These are phyloP conservation scores for Brachymystax lenok DNA, from an alignment of 2,797 vertebrate species.

Conservation along the genomic window DNA sequence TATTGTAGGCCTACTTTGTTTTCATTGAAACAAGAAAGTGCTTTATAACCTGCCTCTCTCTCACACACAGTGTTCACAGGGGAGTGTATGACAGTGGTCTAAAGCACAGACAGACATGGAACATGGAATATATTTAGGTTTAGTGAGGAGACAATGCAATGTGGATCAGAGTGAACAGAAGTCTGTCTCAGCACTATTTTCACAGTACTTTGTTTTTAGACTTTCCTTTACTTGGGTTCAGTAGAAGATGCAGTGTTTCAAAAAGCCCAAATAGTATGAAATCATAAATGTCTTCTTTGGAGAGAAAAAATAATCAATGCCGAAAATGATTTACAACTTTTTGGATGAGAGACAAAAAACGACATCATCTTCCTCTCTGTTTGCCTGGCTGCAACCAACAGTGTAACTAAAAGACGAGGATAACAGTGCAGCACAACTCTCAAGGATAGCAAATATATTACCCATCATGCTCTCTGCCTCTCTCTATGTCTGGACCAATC, in stretches of 20 bases:
- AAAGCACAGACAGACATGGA: too few species aligned
- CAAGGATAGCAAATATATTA: neutral
- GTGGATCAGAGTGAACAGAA: conserved; percentile 29
- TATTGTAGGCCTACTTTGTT: neutral
- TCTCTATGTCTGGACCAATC: neutral
- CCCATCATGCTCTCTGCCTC: neutral
- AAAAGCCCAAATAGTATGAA: neutral
- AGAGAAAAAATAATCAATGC: too few species aligned
- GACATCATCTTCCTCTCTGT: neutral
- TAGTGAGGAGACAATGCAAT: conserved; percentile 56
- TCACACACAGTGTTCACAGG: conserved; percentile 4
- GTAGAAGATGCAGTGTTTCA: too few species aligned
- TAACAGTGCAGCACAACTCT: neutral
- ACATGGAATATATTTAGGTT: conserved; percentile 45
- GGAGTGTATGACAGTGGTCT: conserved; percentile 17
- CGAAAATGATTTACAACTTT: too few species aligned
- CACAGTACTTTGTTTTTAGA: conserved; percentile 1
- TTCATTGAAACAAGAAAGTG: neutral
- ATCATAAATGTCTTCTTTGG: too few species aligned
- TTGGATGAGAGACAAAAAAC: neutral
- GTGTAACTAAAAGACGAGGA: neutral
- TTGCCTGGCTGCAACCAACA: neutral
- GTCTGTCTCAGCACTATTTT: conserved; percentile 50
- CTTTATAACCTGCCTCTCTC: neutral
- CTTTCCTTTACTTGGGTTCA: neutral